Evolutionary conservation across 2,113 vertebrate genomes (phyloP).

Genomic region (Platichthys stellatus): DNA sequence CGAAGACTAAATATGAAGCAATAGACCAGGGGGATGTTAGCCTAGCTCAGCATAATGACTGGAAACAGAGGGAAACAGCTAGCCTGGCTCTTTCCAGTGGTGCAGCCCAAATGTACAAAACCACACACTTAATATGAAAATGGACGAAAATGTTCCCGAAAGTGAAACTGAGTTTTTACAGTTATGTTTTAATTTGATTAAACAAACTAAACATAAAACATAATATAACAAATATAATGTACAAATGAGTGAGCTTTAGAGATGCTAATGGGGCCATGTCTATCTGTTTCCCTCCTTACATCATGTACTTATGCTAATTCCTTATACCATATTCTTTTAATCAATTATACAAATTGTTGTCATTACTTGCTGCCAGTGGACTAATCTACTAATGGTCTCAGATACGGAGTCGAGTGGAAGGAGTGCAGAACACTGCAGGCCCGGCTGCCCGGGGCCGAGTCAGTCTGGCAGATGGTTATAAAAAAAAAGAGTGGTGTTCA

Average conservation of each 20-base stretch:
- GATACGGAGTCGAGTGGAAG: slow-evolving; percentile 25
- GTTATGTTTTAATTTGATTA: neutral
- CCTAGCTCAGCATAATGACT: neutral
- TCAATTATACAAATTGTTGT: neutral
- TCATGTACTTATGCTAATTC: neutral
- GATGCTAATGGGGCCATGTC: neutral
- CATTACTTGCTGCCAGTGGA: neutral
- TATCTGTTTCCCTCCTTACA: neutral
- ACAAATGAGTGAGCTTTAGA: neutral
- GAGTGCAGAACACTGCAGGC: slow-evolving; percentile 37
- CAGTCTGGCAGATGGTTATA: slow-evolving; percentile 74
- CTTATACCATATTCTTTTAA: neutral
- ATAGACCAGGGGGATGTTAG: neutral
- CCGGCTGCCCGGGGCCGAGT: slow-evolving; percentile 52
- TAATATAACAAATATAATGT: neutral
- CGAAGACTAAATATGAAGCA: neutral
- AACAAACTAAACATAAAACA: neutral
- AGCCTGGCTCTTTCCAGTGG: no score
- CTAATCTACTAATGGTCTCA: neutral
- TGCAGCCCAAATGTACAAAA: no score
- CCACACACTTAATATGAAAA: no score
- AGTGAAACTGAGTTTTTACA: no score
- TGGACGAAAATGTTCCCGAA: no score
- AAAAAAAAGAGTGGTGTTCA: slow-evolving; percentile 75
- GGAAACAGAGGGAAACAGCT: neutral